A percentile compares a stretch with the other conserved stretches of the same genome.
These are phyloP conservation scores for Julus scandinavius DNA, from an alignment of 2,888 invertebrate genomes.

Conservation along the genomic window DNA sequence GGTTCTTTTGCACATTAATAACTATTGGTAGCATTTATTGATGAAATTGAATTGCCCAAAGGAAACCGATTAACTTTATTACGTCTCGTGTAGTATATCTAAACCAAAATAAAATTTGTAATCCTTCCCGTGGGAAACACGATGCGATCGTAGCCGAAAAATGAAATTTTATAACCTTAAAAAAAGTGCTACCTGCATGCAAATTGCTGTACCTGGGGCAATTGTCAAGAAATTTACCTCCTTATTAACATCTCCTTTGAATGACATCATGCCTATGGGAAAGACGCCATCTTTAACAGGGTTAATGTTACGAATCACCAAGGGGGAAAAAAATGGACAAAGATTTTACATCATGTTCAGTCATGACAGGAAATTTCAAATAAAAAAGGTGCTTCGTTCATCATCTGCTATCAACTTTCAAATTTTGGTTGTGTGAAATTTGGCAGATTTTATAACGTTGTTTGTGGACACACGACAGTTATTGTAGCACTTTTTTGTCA, in stretches of 20 bases:
- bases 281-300: constrained; percentile 15
- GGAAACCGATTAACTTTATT: constrained; percentile 11
- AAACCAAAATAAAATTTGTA: neutral
- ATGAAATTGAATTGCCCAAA: constrained; percentile 14
- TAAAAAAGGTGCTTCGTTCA: neutral
- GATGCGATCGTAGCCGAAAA: neutral
- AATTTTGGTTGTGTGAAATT: neutral
- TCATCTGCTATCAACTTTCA: no score
- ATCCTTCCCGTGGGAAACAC: constrained; percentile 41
- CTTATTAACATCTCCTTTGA: constrained; percentile 36
- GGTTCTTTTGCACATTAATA: neutral
- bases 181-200: constrained; percentile 22
- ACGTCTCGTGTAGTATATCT: neutral
- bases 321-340: neutral
- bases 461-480: no score
- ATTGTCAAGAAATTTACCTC: constrained; percentile 40
- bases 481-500: no score
- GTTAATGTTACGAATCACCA: neutral
- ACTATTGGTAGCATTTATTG: neutral
- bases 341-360: neutral
- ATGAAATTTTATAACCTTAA: constrained; percentile 43
- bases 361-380: neutral
- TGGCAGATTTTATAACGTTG: neutral
- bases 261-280: constrained; percentile 26
- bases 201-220: constrained; percentile 28